Conservation (phyloP, 2,797 vertebrate genomes). For the Lithobates sylvaticus region DNA sequence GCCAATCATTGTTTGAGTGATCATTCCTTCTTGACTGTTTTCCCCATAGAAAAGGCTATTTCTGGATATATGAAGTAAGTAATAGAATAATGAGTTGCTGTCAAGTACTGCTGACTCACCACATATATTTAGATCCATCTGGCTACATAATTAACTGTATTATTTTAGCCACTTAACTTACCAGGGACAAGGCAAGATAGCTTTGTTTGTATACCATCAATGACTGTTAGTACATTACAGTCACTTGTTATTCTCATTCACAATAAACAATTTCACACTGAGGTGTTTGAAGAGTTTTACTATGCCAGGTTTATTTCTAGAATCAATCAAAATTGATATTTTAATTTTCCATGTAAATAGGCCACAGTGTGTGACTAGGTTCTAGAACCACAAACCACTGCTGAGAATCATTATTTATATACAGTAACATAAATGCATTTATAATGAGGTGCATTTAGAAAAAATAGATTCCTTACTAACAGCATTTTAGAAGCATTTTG, state of each 20-base stretch:
- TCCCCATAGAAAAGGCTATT: conserved; percentile 48
- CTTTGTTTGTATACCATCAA: neutral
- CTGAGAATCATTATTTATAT: too few species aligned
- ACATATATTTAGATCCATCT: conserved; percentile 34
- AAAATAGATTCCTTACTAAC: too few species aligned
- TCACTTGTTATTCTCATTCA: too few species aligned
- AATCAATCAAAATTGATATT: too few species aligned
- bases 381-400: too few species aligned
- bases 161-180: conserved; percentile 26
- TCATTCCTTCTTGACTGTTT: conserved; percentile 49
- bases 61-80: conserved; percentile 50
- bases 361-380: neutral
- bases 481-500: too few species aligned
- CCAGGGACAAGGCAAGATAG: neutral
- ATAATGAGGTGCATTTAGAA: too few species aligned
- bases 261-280: too few species aligned
- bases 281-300: too few species aligned
- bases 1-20: conserved; percentile 45
- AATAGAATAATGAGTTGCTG: conserved; percentile 56
- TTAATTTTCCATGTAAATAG: neutral
- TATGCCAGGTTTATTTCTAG: neutral
- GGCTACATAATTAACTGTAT: conserved; percentile 39
- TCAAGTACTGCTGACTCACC: conserved; percentile 46
- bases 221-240: too few species aligned
- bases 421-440: too few species aligned